Evolutionary conservation across 2,113 vertebrate species (phyloP), one percentile per base, ranked within the genome.

Genomic region (Macaca nemestrina): DNA sequence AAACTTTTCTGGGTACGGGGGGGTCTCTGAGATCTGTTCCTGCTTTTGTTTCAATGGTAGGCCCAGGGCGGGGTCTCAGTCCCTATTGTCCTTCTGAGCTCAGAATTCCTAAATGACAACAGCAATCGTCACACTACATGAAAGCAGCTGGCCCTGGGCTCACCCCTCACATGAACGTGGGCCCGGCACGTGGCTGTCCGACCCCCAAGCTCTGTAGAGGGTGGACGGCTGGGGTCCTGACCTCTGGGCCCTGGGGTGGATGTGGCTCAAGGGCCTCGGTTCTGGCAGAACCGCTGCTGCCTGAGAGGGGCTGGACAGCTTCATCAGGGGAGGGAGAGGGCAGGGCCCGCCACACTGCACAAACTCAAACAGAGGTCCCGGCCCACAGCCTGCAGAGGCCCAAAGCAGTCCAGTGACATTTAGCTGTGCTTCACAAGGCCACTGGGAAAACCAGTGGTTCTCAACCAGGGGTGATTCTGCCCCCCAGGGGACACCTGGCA

Each of bases 351-450:
- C 95, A 90, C 98, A 98, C 98, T 98, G 98, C 98, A 99, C 98
- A 99, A 98, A 98, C 97, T 89, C 98, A 98, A 98, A 98, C 98
- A 97, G 61, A 96, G 97, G 94, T 97, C 97, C 72, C 0, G 9
- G 59, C 94, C 95, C 95, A 89, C 97, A 97, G 98, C 97, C 96
- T 70, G 94, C 97, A 97, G 91, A 78, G 85, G 5, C 96, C 76
- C 92, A 97, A 93, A 98, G 97, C 97, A 95, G 97, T 96, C 95
- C 89, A 96, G 96, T 97, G 97, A 97, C 87, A 82, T 96, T 98
- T 96, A 98, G 98, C 97, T 97, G 98, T 97, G 95, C 97, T 98
- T 98, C 98, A 97, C 93, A 97, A 97, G 85, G 90, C 94, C 80
- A 61, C 91, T 92, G 96, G 78, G 61, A 52, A 70, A 78, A 32